phyloP scores from a whole-genome alignment of 2,113 vertebrate species.

The Onychostoma macrolepis region DNA sequence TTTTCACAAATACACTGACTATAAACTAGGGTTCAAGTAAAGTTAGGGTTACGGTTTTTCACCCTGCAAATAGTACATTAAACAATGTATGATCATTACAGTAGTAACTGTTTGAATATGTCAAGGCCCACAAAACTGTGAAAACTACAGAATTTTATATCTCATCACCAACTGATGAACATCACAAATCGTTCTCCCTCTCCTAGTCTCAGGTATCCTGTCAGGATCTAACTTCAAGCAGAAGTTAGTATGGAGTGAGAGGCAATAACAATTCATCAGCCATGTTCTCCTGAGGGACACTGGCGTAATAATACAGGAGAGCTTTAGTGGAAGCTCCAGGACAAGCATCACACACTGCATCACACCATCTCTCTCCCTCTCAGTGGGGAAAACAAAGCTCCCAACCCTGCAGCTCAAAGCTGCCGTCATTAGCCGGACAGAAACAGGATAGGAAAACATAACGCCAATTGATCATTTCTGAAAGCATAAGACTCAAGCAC shows the following conservation, averaged over 20 bases:
- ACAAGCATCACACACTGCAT: slow-evolving; percentile 44
- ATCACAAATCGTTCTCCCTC: background rate
- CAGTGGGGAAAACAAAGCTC: slow-evolving; percentile 49
- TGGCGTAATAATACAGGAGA: slow-evolving; percentile 48
- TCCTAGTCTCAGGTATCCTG: slow-evolving; percentile 40
- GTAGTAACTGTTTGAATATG: background rate
- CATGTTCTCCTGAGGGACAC: slow-evolving; percentile 49
- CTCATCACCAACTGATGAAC: background rate
- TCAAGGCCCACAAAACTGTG: no score
- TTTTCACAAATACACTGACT: no score
- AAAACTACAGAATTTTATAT: background rate
- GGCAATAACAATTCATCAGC: slow-evolving; percentile 58
- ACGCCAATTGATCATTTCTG: slow-evolving; percentile 40
- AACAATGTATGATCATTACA: background rate
- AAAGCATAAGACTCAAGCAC: slow-evolving; percentile 36
- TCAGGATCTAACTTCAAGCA: slow-evolving; percentile 38
- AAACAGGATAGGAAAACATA: slow-evolving; percentile 21
- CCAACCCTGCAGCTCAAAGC: slow-evolving; percentile 50
- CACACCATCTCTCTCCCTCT: slow-evolving; percentile 32
- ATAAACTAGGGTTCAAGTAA: background rate
- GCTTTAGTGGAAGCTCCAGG: slow-evolving; percentile 42
- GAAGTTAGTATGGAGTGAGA: slow-evolving; percentile 42
- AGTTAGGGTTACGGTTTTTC: background rate
- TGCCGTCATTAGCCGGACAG: slow-evolving; percentile 31
- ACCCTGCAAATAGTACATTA: background rate